These are phyloP conservation scores for Lucilia sericata DNA, from an alignment of 1,140 invertebrate species.

Conservation along the genomic window DNA sequence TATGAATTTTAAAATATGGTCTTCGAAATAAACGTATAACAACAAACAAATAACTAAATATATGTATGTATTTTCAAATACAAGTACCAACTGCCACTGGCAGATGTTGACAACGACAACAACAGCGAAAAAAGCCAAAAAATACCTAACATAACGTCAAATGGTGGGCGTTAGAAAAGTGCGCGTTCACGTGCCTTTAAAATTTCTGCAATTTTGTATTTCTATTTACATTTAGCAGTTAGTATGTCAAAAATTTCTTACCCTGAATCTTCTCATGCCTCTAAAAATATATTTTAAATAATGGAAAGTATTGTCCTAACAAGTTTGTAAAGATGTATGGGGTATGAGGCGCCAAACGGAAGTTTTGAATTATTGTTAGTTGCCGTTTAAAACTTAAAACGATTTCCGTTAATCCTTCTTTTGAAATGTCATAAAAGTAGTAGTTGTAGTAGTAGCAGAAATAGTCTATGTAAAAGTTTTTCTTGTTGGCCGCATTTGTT, in stretches of 20 bases:
- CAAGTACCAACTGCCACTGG: background rate
- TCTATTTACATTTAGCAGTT: background rate
- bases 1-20: background rate
- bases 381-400: conserved; percentile 26
- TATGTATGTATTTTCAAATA: background rate
- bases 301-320: background rate
- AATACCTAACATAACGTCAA: background rate
- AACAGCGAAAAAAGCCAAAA: conserved; percentile 6
- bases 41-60: too few species aligned
- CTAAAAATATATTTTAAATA: background rate
- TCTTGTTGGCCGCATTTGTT: background rate
- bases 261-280: background rate
- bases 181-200: conserved; percentile 4
- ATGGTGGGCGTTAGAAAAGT: background rate
- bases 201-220: background rate
- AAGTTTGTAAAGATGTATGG: background rate
- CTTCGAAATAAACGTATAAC: background rate
- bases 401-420: conserved; percentile 29
- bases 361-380: conserved; percentile 19
- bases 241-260: background rate
- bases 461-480: background rate
- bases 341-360: background rate
- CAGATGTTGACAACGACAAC: conserved; percentile 8
- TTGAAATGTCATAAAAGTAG: conserved; percentile 10
- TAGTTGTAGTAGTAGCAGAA: background rate